Conservation (phyloP, 2,797 vertebrate genomes). For the Leptoclinus maculatus region DNA sequence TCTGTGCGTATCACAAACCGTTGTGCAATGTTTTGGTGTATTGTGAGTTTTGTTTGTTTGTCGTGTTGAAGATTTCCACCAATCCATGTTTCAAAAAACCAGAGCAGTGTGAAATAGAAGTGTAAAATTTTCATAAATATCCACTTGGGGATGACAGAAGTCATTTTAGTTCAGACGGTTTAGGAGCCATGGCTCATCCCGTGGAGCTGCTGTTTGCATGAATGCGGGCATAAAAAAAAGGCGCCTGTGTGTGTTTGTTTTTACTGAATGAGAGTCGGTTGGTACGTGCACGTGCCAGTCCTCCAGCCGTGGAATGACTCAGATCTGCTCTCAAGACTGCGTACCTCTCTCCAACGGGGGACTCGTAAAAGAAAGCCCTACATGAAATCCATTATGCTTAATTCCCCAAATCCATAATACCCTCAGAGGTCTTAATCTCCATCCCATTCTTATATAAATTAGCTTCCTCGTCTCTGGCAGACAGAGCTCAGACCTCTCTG, state of each 20-base stretch:
- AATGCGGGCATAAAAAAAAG: slow-evolving; percentile 29
- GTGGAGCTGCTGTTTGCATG: slow-evolving; percentile 41
- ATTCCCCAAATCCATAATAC: slow-evolving; percentile 83
- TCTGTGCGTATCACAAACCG: background rate
- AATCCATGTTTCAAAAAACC: slow-evolving; percentile 47
- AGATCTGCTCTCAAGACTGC: slow-evolving; percentile 66
- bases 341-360: slow-evolving; percentile 62
- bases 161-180: slow-evolving; percentile 50
- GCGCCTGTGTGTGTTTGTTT: slow-evolving; percentile 26
- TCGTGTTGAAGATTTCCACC: slow-evolving; percentile 52
- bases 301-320: slow-evolving; percentile 66
- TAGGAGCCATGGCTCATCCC: slow-evolving; percentile 50
- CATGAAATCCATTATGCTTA: slow-evolving; percentile 83
- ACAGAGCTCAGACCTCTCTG: slow-evolving; percentile 63
- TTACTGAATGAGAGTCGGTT: slow-evolving; percentile 34
- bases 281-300: slow-evolving; percentile 47
- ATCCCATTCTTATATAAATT: slow-evolving; percentile 80
- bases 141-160: slow-evolving; percentile 57
- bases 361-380: slow-evolving; percentile 77
- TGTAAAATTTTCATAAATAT: slow-evolving; percentile 64
- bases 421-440: slow-evolving; percentile 80
- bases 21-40: background rate
- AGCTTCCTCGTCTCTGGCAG: slow-evolving; percentile 75
- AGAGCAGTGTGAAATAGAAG: slow-evolving; percentile 59
- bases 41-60: slow-evolving; percentile 48